phyloP scores from a whole-genome alignment of 92 coral and sea anemone genomes.

The Epizoanthus rinbou region DNA sequence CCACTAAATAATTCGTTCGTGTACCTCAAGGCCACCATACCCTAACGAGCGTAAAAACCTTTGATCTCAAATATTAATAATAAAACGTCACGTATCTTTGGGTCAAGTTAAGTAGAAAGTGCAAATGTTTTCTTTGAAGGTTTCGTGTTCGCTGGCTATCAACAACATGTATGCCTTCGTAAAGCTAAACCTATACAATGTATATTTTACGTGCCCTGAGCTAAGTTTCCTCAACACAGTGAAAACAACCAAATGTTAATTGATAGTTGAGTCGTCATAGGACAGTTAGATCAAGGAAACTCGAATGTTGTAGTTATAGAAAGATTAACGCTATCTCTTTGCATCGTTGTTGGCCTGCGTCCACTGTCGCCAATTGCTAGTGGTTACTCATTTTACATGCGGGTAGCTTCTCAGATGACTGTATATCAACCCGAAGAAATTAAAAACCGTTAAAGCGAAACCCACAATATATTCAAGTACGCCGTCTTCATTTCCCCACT shows the following conservation, averaged over 20 bases:
- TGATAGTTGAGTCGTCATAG: constrained; percentile 26
- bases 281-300: constrained; percentile 42
- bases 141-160: constrained; percentile 36
- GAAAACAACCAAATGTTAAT: constrained; percentile 29
- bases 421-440: constrained; percentile 88
- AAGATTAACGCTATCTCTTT: constrained; percentile 53
- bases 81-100: constrained; percentile 51
- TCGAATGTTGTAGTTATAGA: constrained; percentile 47
- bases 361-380: constrained; percentile 40
- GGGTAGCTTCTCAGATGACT: constrained; percentile 89
- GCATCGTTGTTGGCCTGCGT: constrained; percentile 39
- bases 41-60: constrained; percentile 18
- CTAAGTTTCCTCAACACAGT: constrained; percentile 30
- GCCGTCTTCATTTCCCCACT: constrained; percentile 54
- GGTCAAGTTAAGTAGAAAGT: constrained; percentile 58
- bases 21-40: constrained; percentile 25
- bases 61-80: constrained; percentile 34
- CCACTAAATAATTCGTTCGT: constrained; percentile 33
- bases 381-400: constrained; percentile 89
- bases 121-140: constrained; percentile 73
- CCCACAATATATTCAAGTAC: constrained; percentile 75
- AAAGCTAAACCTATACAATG: constrained; percentile 67
- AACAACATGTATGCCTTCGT: constrained; percentile 58
- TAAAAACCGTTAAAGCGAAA: constrained; percentile 79
- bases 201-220: constrained; percentile 49